A percentile compares a stretch with the other conserved stretches of the same genome.
phyloP scores from a whole-genome alignment of 2,113 vertebrate genomes.

The Syngnathus typhle region DNA sequence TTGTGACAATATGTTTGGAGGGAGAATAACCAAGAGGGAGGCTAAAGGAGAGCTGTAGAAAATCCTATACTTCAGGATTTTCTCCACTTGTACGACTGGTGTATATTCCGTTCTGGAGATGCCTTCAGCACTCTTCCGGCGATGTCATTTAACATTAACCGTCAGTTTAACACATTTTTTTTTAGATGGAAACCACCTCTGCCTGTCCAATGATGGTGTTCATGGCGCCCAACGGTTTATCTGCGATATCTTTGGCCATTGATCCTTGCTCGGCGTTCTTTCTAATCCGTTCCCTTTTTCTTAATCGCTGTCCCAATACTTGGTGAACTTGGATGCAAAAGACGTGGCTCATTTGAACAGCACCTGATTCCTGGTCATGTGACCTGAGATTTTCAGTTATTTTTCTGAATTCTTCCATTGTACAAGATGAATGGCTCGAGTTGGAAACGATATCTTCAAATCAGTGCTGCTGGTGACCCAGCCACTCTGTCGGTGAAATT shows the following conservation, averaged over 20 bases:
- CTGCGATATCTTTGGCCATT: conserved; percentile 41
- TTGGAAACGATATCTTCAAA: not conserved
- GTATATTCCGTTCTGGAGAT: no score
- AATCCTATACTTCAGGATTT: no score
- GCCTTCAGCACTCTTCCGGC: no score
- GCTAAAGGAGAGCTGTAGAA: no score
- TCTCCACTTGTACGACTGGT: no score
- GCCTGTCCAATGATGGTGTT: conserved; percentile 15
- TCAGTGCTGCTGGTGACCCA: not conserved
- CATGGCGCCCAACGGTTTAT: conserved; percentile 18
- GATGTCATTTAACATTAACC: no score
- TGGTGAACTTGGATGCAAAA: conserved; percentile 22
- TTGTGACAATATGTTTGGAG: no score
- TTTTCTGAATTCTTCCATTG: not conserved
- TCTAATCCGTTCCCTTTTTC: conserved; percentile 23
- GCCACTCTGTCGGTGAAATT: not conserved
- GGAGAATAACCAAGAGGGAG: no score
- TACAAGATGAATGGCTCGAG: not conserved
- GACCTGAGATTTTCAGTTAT: conserved; percentile 12
- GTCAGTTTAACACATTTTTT: not conserved
- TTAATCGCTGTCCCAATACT: conserved; percentile 11
- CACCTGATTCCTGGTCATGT: conserved; percentile 44
- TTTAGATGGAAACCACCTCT: not conserved
- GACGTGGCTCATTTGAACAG: conserved; percentile 34
- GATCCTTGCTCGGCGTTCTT: conserved; percentile 28